Evolutionary conservation across 2,113 vertebrate genomes (phyloP).

Genomic region (Perca flavescens): DNA sequence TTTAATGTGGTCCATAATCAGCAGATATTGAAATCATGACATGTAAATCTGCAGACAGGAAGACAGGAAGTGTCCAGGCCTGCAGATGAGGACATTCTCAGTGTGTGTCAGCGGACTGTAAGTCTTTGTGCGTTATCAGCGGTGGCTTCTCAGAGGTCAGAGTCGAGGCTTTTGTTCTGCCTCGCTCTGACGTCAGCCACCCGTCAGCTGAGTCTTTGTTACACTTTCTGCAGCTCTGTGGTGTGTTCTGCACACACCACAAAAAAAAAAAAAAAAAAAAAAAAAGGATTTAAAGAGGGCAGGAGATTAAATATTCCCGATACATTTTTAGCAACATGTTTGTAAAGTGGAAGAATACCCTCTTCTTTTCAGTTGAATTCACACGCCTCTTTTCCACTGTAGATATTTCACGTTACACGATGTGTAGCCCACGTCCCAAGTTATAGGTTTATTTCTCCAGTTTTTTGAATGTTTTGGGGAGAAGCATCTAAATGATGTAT

Average conservation of each 20-base stretch:
- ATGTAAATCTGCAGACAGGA: constrained; percentile 13
- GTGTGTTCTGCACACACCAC: constrained; percentile 18
- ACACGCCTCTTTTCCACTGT: background rate
- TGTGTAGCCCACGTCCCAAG: background rate
- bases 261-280: too few species aligned
- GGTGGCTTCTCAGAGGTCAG: constrained; percentile 28
- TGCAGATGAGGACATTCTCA: background rate
- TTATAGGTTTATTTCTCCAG: background rate
- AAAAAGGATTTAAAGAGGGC: constrained; percentile 11
- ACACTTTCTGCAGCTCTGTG: constrained; percentile 44
- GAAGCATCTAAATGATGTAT: background rate
- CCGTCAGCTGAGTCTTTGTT: constrained; percentile 71
- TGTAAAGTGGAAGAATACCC: background rate
- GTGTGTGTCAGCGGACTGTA: constrained; percentile 5
- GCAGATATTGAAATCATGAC: background rate
- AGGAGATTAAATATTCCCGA: background rate
- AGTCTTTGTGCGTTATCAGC: constrained; percentile 45
- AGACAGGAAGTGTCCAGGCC: constrained; percentile 33
- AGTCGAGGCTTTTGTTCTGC: constrained; percentile 54
- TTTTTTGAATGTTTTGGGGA: background rate
- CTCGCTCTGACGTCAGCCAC: constrained; percentile 52
- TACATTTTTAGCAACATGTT: background rate
- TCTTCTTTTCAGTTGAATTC: background rate
- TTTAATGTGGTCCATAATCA: background rate
- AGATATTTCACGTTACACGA: background rate